A percentile compares a stretch with the other conserved stretches of the same genome.
These are phyloP conservation scores for Euwallacea similis DNA, from an alignment of 1,140 invertebrate genomes.

Conservation along the genomic window DNA sequence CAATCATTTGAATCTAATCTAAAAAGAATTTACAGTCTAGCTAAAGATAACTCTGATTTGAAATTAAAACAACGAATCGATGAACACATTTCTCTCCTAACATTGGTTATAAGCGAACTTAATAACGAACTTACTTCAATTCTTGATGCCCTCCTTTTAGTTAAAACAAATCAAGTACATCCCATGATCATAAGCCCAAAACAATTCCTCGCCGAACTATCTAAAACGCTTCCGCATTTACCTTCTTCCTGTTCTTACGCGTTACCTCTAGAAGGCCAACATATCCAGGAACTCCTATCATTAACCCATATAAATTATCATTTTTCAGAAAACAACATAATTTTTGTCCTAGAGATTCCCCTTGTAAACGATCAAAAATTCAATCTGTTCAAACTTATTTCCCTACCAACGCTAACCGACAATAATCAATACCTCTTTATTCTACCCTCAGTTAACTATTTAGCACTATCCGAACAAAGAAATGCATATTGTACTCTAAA, in stretches of 20 bases:
- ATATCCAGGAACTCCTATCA: not conserved
- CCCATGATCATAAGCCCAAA: not conserved
- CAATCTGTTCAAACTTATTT: not conserved
- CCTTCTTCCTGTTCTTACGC: not conserved
- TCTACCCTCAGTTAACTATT: not conserved
- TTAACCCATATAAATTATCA: not conserved
- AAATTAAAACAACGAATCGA: not conserved
- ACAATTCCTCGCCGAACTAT: not conserved
- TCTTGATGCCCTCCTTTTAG: not conserved
- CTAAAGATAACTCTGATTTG: not conserved
- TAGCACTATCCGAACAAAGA: not conserved
- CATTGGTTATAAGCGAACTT: not conserved
- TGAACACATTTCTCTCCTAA: not conserved
- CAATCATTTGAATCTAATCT: not conserved
- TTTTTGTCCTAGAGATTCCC: not conserved
- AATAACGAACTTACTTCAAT: not conserved
- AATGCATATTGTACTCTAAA: not conserved
- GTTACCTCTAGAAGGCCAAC: not conserved
- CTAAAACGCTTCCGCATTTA: not conserved
- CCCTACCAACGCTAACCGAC: not conserved
- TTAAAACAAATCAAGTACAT: not conserved
- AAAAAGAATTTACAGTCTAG: not conserved
- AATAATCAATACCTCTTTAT: not conserved
- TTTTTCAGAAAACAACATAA: not conserved
- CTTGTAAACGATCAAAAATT: not conserved